Percentiles rank a stretch among this genome's conserved stretches.
Evolutionary conservation across 2,888 invertebrate genomes (phyloP).

Genomic region (Neoscelio sp.): DNA sequence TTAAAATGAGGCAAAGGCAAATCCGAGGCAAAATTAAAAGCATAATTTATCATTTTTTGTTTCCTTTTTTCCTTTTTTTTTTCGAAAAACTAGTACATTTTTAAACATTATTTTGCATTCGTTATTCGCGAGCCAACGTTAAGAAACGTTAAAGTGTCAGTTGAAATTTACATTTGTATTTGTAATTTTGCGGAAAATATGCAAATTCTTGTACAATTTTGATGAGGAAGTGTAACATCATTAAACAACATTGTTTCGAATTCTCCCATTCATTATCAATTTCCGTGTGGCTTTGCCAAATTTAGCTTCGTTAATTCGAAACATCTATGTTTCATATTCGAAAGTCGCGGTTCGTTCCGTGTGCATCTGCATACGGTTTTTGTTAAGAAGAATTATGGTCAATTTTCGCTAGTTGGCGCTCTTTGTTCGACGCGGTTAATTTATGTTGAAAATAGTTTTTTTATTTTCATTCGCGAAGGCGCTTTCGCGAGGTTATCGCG

Average conservation of each 20-base stretch:
- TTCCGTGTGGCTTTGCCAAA: conserved; percentile 45
- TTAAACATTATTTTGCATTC: too few species aligned
- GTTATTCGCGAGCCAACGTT: too few species aligned
- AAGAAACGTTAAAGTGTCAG: too few species aligned
- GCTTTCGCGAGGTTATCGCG: too few species aligned
- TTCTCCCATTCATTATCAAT: conserved; percentile 49
- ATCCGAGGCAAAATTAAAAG: too few species aligned
- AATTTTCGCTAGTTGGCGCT: too few species aligned
- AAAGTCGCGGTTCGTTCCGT: conserved; percentile 23
- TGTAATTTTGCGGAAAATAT: conserved; percentile 21
- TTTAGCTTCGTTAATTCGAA: conserved; percentile 43
- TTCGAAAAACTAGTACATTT: conserved; percentile 14
- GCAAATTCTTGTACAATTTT: conserved; percentile 48
- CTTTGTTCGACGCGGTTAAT: too few species aligned
- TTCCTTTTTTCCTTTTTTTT: background rate
- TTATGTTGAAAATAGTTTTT: too few species aligned
- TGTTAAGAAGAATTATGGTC: too few species aligned
- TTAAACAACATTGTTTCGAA: conserved; percentile 41
- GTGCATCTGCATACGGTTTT: background rate
- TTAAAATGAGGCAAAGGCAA: conserved; percentile 4
- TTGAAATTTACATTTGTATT: conserved; percentile 4
- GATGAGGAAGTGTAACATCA: conserved; percentile 35
- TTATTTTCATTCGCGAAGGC: too few species aligned
- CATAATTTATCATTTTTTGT: conserved; percentile 1
- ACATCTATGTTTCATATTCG: conserved; percentile 24